These are phyloP conservation scores for Yponomeuta malinellus DNA, from an alignment of 2,888 invertebrate species.

Conservation along the genomic window DNA sequence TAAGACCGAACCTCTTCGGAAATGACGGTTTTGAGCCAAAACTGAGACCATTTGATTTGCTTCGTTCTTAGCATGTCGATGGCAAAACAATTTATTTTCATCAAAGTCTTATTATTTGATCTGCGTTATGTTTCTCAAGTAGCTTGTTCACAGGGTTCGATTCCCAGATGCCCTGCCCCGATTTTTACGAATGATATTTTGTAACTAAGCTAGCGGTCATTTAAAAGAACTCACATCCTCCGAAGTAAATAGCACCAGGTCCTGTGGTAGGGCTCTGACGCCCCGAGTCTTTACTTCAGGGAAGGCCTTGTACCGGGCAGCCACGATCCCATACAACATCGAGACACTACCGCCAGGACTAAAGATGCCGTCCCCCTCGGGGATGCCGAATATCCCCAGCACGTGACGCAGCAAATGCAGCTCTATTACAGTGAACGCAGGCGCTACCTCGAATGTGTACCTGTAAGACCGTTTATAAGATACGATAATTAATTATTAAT, in stretches of 20 bases:
- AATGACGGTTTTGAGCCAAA: too few species aligned
- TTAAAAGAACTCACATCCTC: slow-evolving; percentile 76
- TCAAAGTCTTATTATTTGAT: too few species aligned
- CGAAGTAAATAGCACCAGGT: slow-evolving; percentile 83
- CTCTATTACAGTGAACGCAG: slow-evolving; percentile 86
- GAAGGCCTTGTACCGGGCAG: slow-evolving; percentile 77
- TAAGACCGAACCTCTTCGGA: too few species aligned
- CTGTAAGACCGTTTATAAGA: slow-evolving; percentile 42
- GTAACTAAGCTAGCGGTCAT: too few species aligned
- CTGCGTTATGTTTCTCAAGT: too few species aligned
- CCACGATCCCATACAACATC: slow-evolving; percentile 85
- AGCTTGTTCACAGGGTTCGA: too few species aligned
- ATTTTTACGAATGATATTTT: too few species aligned
- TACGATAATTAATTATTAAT: not conserved
- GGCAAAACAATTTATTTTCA: too few species aligned
- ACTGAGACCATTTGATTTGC: too few species aligned
- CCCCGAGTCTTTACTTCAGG: slow-evolving; percentile 84
- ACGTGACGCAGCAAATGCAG: slow-evolving; percentile 77
- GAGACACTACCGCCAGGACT: slow-evolving; percentile 87
- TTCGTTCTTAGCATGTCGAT: too few species aligned
- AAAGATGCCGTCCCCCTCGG: slow-evolving; percentile 84
- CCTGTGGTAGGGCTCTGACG: slow-evolving; percentile 71
- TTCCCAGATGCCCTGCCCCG: too few species aligned
- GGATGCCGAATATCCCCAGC: slow-evolving; percentile 78
- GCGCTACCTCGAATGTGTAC: slow-evolving; percentile 88